These are phyloP conservation scores for Andinoacara biseriatus DNA, from an alignment of 2,113 vertebrate species.

Conservation along the genomic window DNA sequence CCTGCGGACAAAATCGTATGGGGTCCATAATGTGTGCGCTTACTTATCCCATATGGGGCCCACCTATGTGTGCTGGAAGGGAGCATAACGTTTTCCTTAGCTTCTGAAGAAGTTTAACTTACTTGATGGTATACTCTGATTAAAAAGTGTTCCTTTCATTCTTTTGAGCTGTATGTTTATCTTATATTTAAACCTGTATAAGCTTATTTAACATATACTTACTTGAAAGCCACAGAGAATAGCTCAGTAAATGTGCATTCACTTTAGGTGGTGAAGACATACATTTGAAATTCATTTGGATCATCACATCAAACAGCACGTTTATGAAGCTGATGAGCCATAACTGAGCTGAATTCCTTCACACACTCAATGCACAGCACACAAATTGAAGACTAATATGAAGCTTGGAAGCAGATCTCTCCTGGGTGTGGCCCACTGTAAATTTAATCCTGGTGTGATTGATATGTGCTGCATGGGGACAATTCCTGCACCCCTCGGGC, in stretches of 20 bases:
- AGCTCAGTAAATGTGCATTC: fast-evolving
- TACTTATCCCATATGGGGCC: too few relatives aligned
- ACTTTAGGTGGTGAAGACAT: neutral
- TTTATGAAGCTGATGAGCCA: neutral
- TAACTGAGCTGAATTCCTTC: constrained; percentile 8
- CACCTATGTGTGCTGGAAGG: too few relatives aligned
- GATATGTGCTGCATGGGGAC: constrained; percentile 5
- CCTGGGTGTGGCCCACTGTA: constrained; percentile 29
- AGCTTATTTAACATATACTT: neutral
- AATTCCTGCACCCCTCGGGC: constrained; percentile 4
- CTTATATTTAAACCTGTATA: neutral
- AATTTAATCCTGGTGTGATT: constrained; percentile 13
- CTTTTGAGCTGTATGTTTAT: too few relatives aligned
- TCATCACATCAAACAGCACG: neutral
- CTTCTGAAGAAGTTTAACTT: too few relatives aligned
- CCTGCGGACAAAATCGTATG: too few relatives aligned
- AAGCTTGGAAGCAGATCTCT: constrained; percentile 25
- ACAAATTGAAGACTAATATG: constrained; percentile 18
- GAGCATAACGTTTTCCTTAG: too few relatives aligned
- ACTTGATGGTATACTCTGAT: too few relatives aligned
- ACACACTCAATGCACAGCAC: neutral
- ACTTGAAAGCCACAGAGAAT: neutral
- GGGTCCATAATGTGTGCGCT: too few relatives aligned
- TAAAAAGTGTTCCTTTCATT: too few relatives aligned
- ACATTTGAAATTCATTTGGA: neutral